A percentile compares a stretch with the other conserved stretches of the same genome.
phyloP scores from a whole-genome alignment of 2,888 invertebrate genomes.

The Dendrolimus pini region DNA sequence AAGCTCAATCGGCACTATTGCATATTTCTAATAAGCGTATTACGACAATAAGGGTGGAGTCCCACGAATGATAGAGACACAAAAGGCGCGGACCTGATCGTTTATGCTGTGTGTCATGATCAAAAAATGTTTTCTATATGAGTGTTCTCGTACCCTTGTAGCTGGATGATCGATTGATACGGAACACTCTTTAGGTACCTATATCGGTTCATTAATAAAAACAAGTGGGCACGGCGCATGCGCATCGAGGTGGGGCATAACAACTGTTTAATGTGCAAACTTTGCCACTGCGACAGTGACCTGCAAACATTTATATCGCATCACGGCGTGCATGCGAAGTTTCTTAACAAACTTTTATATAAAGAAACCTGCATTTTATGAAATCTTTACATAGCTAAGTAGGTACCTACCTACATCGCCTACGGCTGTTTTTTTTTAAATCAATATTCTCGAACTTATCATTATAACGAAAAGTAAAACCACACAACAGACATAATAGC shows the following conservation, averaged over 20 bases:
- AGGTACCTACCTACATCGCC: too few species aligned
- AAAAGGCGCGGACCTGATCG: too few species aligned
- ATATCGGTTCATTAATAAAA: slow-evolving; percentile 12
- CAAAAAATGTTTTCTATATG: slow-evolving; percentile 25
- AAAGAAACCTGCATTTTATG: neutral
- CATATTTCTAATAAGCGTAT: too few species aligned
- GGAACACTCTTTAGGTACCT: slow-evolving; percentile 4
- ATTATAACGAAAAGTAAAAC: too few species aligned
- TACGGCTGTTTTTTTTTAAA: too few species aligned
- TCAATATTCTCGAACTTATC: too few species aligned
- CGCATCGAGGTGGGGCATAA: slow-evolving; percentile 31
- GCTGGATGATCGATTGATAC: neutral
- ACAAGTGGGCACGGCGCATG: slow-evolving; percentile 29
- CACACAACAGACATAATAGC: too few species aligned
- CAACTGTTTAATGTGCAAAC: slow-evolving; percentile 52
- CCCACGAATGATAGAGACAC: too few species aligned
- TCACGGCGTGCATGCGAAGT: neutral
- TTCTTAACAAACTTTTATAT: neutral
- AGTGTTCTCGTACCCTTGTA: neutral
- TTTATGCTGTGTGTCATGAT: neutral
- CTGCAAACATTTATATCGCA: slow-evolving; percentile 23
- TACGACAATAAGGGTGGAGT: too few species aligned
- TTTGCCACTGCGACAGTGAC: slow-evolving; percentile 41
- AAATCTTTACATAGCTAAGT: too few species aligned
- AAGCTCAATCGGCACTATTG: too few species aligned